These are phyloP conservation scores for Saccostrea cuccullata DNA, from an alignment of 1,140 invertebrate genomes.

Conservation along the genomic window DNA sequence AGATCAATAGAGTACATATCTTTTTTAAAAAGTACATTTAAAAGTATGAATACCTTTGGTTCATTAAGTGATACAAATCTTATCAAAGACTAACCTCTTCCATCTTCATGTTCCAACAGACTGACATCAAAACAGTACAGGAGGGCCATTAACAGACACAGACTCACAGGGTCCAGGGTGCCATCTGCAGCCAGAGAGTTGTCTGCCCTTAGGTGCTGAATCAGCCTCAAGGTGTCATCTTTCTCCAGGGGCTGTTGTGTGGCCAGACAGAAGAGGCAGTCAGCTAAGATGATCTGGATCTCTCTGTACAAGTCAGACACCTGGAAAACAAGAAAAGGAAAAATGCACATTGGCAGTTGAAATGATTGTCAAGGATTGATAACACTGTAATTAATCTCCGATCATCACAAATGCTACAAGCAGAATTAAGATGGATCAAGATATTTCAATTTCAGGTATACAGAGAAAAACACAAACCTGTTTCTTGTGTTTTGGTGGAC, in stretches of 20 bases:
- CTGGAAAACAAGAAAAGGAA: constrained; percentile 75
- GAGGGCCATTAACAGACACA: constrained; percentile 89
- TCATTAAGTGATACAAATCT: too few relatives aligned
- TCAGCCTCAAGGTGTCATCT: constrained; percentile 79
- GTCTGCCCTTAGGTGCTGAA: constrained; percentile 78
- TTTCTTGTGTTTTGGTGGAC: constrained; percentile 89
- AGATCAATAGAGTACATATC: too few relatives aligned
- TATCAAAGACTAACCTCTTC: constrained; percentile 52
- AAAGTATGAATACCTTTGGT: too few relatives aligned
- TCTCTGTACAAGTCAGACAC: constrained; percentile 89
- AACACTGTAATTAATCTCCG: too few relatives aligned
- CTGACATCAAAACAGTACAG: constrained; percentile 92
- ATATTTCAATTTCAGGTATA: too few relatives aligned
- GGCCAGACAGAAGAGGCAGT: constrained; percentile 91
- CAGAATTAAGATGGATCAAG: too few relatives aligned
- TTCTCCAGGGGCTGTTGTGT: constrained; percentile 88
- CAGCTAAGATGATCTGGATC: constrained; percentile 88
- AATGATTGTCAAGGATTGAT: too few relatives aligned
- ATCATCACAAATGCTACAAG: too few relatives aligned
- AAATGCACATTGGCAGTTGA: too few relatives aligned
- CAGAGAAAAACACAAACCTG: constrained; percentile 71
- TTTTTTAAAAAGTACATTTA: too few relatives aligned
- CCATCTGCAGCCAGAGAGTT: constrained; percentile 72
- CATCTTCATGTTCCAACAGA: constrained; percentile 82
- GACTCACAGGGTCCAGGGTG: constrained; percentile 86